Percentiles rank a stretch among this genome's conserved stretches.
These are phyloP conservation scores for Littorina saxatilis DNA, from an alignment of 1,140 invertebrate species.

Conservation along the genomic window DNA sequence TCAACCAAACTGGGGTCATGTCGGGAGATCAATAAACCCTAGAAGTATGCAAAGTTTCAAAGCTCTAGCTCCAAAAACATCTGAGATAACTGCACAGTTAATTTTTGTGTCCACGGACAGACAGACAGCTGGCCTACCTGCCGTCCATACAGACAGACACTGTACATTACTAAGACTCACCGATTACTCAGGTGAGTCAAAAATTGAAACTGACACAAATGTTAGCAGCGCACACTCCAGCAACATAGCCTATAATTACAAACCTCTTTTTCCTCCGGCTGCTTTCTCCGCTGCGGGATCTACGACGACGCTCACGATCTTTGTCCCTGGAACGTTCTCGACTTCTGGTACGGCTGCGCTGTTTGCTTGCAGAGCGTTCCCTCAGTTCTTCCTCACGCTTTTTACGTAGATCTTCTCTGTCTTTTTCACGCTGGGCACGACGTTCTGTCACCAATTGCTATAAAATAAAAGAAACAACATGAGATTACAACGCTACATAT, in stretches of 20 bases:
- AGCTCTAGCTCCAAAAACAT: too few relatives aligned
- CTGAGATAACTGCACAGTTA: too few relatives aligned
- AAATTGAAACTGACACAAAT: too few relatives aligned
- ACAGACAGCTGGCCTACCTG: too few relatives aligned
- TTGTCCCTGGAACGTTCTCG: constrained; percentile 41
- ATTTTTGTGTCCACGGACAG: too few relatives aligned
- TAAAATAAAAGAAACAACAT: constrained; percentile 28
- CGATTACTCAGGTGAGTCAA: too few relatives aligned
- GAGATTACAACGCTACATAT: too few relatives aligned
- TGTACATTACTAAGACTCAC: too few relatives aligned
- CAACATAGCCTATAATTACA: neutral
- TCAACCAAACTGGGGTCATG: too few relatives aligned
- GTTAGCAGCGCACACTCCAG: neutral
- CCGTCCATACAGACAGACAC: too few relatives aligned
- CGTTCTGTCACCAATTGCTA: constrained; percentile 66
- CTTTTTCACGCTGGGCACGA: constrained; percentile 65
- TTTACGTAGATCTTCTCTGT: constrained; percentile 71
- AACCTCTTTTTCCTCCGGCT: constrained; percentile 35
- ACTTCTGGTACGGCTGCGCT: constrained; percentile 56
- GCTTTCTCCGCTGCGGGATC: constrained; percentile 40
- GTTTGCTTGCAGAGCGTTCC: constrained; percentile 47
- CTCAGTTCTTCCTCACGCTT: constrained; percentile 56
- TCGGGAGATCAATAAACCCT: too few relatives aligned
- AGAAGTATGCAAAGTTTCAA: too few relatives aligned
- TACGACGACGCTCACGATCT: constrained; percentile 38